phyloP scores from a whole-genome alignment of 2,113 vertebrate genomes.

The Epinephelus moara region DNA sequence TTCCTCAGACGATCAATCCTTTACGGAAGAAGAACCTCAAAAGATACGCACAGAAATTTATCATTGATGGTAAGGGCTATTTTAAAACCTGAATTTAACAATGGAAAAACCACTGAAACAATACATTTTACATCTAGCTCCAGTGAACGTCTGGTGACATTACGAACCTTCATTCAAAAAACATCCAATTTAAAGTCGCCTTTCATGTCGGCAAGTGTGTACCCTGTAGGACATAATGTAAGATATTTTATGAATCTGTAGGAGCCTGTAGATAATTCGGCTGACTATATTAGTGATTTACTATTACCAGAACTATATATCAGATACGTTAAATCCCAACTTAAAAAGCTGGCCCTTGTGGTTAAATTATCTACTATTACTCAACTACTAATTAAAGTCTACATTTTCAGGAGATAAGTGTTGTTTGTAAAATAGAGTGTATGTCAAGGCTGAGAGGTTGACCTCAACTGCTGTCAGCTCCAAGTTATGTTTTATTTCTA shows the following conservation, averaged over 20 bases:
- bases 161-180: background rate
- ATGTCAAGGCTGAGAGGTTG: background rate
- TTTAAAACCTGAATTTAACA: background rate
- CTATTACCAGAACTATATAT: background rate
- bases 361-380: background rate
- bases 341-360: background rate
- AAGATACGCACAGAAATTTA: conserved; percentile 90
- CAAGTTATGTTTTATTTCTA: background rate
- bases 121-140: background rate
- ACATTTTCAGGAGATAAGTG: background rate
- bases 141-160: background rate
- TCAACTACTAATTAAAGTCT: background rate
- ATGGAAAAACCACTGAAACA: too few relatives aligned
- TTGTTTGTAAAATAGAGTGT: background rate
- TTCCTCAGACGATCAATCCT: conserved; percentile 88
- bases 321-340: background rate
- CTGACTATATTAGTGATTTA: background rate
- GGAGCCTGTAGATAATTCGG: background rate
- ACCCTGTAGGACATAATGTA: background rate
- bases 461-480: background rate
- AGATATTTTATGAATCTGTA: background rate
- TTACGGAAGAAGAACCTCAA: conserved; percentile 91
- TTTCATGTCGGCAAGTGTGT: fast-evolving
- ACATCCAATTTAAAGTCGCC: background rate
- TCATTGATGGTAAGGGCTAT: conserved; percentile 84